These are phyloP conservation scores for Helicoverpa armigera DNA, from an alignment of 1,140 invertebrate species.

Conservation along the genomic window DNA sequence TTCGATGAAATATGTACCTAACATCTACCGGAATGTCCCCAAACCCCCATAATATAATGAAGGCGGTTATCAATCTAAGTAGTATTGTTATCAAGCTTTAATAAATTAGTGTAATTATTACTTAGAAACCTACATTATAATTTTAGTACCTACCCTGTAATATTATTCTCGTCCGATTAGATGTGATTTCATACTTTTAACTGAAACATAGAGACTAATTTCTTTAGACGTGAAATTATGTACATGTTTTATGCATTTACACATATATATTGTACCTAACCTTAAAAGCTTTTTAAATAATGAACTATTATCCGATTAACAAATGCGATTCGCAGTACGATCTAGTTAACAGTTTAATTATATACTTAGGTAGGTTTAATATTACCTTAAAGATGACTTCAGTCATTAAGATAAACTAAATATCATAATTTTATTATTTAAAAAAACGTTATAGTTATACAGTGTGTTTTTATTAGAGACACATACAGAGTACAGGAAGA, in stretches of 20 bases:
- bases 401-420: conserved; percentile 26
- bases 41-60: conserved; percentile 2
- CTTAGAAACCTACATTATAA: conserved; percentile 30
- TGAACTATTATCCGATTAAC: conserved; percentile 11
- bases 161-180: conserved; percentile 44
- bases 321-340: neutral
- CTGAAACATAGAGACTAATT: conserved; percentile 4
- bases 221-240: conserved; percentile 9
- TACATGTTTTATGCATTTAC: conserved; percentile 39
- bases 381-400: conserved; percentile 6
- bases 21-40: conserved; percentile 10
- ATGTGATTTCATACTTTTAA: conserved; percentile 41
- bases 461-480: conserved; percentile 30
- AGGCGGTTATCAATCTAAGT: conserved; percentile 10
- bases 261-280: conserved; percentile 9
- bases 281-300: conserved; percentile 35
- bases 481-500: no score
- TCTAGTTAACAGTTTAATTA: conserved; percentile 4
- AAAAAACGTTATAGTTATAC: conserved; percentile 27
- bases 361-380: conserved; percentile 7
- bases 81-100: conserved; percentile 47
- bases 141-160: conserved; percentile 30
- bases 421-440: conserved; percentile 14
- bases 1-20: conserved; percentile 9
- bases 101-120: conserved; percentile 40